Evolutionary conservation across 1,140 invertebrate genomes (phyloP), one percentile per base, ranked within the genome.

Genomic region (Trialeurodes vaporariorum): DNA sequence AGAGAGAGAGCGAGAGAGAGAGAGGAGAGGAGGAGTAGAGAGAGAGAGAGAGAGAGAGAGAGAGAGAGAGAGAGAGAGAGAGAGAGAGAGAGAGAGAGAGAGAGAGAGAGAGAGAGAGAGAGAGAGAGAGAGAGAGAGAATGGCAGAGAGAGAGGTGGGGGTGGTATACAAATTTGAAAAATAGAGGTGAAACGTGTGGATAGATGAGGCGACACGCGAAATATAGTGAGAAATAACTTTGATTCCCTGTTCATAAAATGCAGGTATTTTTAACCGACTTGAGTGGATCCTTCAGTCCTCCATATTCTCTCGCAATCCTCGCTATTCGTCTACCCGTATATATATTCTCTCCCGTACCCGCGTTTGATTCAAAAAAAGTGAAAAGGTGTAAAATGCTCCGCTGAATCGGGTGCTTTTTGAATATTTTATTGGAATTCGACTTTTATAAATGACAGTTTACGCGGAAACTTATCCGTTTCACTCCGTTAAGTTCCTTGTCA

Each of bases 391-490:
- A 49, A 49, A 49, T 17, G 34, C 34, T 49, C 34, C 5, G 34
- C 17, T 49, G 34, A 49, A 9, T 49, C 34, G 34, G 17, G 34
- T 17, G 34, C 34, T n/a, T n/a, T n/a, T n/a, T 49, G 34, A 49
- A 49, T 49, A 49, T 49, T 49, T 49, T 49, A 49, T 49, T 49
- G 34, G 34, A 49, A 49, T 49, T 49, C 34, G 34, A 49, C 34
- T 49, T 49, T 49, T 49, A 49, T 49, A 49, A 49, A 49, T 49
- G 34, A 49, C 34, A 49, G 34, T 49, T 49, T 49, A 17, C 34
- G 34, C 34, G 34, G 34, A 49, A 49, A 49, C 34, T 49, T 49
- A 49, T 49, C 34, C 34, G 34, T 49, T 49, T 49, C 34, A 17
- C 34, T 49, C 34, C 34, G 34, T 49, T 49, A 49, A 49, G 34